phyloP scores from a whole-genome alignment of 2,888 invertebrate genomes.

The Ochropleura plecta region DNA sequence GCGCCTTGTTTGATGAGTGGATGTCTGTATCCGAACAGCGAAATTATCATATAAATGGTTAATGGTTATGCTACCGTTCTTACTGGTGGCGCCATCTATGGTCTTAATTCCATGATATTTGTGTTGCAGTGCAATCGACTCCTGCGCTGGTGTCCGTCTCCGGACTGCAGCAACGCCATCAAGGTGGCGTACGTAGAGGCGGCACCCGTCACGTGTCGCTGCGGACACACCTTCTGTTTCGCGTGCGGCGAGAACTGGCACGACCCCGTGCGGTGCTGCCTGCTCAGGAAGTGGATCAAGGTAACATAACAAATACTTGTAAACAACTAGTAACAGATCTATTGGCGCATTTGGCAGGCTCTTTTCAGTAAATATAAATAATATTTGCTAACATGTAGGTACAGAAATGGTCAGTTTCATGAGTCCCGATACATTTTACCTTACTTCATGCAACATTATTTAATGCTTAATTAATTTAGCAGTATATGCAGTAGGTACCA shows the following conservation, averaged over 20 bases:
- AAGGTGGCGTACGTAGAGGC: constrained; percentile 97
- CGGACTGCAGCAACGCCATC: constrained; percentile 99
- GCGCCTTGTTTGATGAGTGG: background rate
- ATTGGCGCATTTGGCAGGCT: background rate
- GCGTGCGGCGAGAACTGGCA: constrained; percentile 99
- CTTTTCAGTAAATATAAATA: too few species aligned
- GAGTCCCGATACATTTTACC: too few species aligned
- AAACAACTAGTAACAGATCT: background rate
- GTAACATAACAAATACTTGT: constrained; percentile 63
- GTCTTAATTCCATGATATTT: background rate
- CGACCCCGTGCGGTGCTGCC: constrained; percentile 98
- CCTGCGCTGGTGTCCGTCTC: constrained; percentile 99
- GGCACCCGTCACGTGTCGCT: constrained; percentile 97
- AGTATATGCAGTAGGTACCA: too few species aligned
- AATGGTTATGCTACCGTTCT: background rate
- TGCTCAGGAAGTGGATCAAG: constrained; percentile 98
- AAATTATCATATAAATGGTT: background rate
- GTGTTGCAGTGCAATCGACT: constrained; percentile 96
- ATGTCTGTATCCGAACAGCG: background rate
- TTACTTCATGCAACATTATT: too few species aligned
- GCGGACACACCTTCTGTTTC: constrained; percentile 98
- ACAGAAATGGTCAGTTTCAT: too few species aligned
- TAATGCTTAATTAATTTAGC: too few species aligned
- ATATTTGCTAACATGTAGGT: too few species aligned
- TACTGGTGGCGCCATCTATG: background rate